phyloP scores from a whole-genome alignment of 2,797 vertebrate genomes.

The Epinephelus coioides region DNA sequence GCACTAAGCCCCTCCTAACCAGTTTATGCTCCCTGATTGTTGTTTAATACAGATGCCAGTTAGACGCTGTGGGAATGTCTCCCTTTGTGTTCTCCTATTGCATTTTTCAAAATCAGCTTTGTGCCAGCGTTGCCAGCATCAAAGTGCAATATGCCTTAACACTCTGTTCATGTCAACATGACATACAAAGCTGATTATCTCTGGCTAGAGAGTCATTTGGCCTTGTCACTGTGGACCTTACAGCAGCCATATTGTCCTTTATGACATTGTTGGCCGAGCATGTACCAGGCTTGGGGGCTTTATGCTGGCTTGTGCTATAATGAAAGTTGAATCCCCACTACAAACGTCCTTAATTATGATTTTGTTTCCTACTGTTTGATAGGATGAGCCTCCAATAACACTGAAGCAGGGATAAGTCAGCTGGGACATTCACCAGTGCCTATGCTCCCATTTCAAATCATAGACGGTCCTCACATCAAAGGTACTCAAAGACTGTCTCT shows the following conservation, averaged over 20 bases:
- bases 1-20: constrained; percentile 37
- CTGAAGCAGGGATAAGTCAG: constrained; percentile 59
- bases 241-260: constrained; percentile 81
- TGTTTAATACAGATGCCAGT: constrained; percentile 72
- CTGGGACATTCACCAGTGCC: constrained; percentile 66
- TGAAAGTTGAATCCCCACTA: constrained; percentile 82
- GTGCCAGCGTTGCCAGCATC: constrained; percentile 72
- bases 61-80: constrained; percentile 62
- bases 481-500: constrained; percentile 75
- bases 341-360: constrained; percentile 83
- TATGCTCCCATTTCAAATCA: constrained; percentile 81
- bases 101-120: constrained; percentile 76
- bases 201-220: constrained; percentile 81
- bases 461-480: constrained; percentile 82
- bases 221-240: constrained; percentile 73
- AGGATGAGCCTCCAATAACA: constrained; percentile 79
- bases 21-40: constrained; percentile 63
- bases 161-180: constrained; percentile 78
- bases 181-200: constrained; percentile 84
- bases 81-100: constrained; percentile 68
- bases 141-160: constrained; percentile 79
- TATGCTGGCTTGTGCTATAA: constrained; percentile 70
- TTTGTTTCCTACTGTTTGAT: constrained; percentile 80
- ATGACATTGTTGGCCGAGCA: constrained; percentile 78
- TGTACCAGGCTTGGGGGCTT: constrained; percentile 72